These are phyloP conservation scores for Pantherophis guttatus DNA, from an alignment of 2,113 vertebrate genomes.

Conservation along the genomic window DNA sequence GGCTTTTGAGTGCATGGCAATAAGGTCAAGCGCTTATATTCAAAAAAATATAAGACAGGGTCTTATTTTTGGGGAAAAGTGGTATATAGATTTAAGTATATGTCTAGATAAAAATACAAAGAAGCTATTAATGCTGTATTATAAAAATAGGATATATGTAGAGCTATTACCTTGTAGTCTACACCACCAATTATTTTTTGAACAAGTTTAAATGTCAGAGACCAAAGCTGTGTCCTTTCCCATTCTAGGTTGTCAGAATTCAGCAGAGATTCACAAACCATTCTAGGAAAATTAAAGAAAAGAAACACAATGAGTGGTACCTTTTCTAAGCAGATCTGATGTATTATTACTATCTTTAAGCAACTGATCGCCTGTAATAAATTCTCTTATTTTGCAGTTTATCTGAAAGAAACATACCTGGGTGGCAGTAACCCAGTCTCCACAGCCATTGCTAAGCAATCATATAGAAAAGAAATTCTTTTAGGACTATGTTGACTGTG, in stretches of 20 bases:
- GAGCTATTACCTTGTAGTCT: conserved; percentile 89
- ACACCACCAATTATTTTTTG: conserved; percentile 97
- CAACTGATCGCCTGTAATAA: background rate
- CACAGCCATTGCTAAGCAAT: conserved; percentile 95
- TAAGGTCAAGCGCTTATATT: no score
- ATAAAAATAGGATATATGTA: background rate
- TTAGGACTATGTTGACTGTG: conserved; percentile 97
- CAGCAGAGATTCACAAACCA: conserved; percentile 93
- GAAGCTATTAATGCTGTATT: background rate
- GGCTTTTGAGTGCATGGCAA: no score
- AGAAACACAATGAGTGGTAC: background rate
- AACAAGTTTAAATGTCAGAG: conserved; percentile 90
- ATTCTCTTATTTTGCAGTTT: background rate
- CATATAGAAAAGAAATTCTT: conserved; percentile 96
- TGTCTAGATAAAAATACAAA: background rate
- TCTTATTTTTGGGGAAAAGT: no score
- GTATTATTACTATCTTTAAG: background rate
- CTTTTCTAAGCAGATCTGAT: background rate
- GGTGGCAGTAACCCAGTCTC: conserved; percentile 91
- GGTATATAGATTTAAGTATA: background rate
- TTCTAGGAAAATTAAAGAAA: conserved; percentile 69
- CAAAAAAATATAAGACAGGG: no score
- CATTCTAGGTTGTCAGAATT: conserved; percentile 92
- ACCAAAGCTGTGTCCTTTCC: conserved; percentile 96
- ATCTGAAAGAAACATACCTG: conserved; percentile 71